phyloP scores from a whole-genome alignment of 2,797 vertebrate species.

The Thripadectes ignobilis region DNA sequence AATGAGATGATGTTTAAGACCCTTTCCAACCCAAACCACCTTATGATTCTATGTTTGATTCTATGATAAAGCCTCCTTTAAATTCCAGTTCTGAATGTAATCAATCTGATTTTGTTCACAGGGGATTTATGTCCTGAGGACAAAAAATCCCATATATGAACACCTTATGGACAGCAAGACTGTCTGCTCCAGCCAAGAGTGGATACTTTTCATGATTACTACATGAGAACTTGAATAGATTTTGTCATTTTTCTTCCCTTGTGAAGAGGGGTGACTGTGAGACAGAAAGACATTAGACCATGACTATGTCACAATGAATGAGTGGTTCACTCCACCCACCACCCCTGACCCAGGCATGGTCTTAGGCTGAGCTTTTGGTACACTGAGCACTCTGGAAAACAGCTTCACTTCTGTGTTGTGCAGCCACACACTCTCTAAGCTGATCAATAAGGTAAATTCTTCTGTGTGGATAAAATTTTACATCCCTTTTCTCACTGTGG shows the following conservation, averaged over 20 bases:
- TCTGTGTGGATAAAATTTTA: background rate
- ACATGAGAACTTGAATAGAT: background rate
- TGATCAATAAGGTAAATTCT: background rate
- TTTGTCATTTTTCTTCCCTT: background rate
- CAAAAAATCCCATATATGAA: background rate
- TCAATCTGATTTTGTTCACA: background rate
- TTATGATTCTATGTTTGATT: background rate
- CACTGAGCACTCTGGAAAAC: background rate
- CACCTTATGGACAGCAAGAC: background rate
- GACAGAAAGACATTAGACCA: background rate
- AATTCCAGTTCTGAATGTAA: background rate
- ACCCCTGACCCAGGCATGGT: background rate
- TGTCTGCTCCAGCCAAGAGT: background rate
- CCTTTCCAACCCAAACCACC: background rate
- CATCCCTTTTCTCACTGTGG: background rate
- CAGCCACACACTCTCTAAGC: background rate
- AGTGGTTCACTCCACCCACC: fast-evolving
- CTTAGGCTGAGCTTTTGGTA: background rate
- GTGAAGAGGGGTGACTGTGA: background rate
- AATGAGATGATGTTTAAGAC: background rate
- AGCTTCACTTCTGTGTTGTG: background rate
- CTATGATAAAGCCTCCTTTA: background rate
- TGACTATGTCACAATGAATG: background rate
- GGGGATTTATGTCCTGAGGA: background rate
- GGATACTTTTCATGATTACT: background rate